Conservation (phyloP, 2,797 vertebrate species). For the Acrossocheilus fasciatus region DNA sequence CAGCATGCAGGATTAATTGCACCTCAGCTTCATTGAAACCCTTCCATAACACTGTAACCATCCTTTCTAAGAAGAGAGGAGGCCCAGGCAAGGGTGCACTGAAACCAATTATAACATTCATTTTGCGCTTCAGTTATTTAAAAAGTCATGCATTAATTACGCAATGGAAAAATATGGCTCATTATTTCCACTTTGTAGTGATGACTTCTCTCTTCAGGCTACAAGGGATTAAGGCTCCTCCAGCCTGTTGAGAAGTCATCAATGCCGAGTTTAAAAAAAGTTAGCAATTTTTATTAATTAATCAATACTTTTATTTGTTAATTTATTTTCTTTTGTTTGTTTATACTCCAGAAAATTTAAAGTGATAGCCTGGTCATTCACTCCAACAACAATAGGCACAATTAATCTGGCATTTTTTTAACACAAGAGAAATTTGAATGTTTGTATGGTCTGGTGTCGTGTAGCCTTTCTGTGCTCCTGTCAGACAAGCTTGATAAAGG, state of each 20-base stretch:
- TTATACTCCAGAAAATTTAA: constrained; percentile 36
- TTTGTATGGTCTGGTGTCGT: neutral
- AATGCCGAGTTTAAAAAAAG: neutral
- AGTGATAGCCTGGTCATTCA: constrained; percentile 11
- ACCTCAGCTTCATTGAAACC: constrained; percentile 50
- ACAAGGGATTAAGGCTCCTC: constrained; percentile 37
- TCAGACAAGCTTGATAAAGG: constrained; percentile 25
- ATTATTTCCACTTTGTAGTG: constrained; percentile 62
- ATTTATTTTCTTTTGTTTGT: constrained; percentile 12
- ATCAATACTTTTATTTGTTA: neutral
- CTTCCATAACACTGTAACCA: constrained; percentile 38
- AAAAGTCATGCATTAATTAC: constrained; percentile 65
- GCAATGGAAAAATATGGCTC: constrained; percentile 65
- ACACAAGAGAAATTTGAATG: neutral
- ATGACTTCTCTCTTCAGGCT: constrained; percentile 59
- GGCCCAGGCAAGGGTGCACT: constrained; percentile 52
- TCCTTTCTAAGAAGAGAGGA: constrained; percentile 42
- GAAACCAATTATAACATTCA: constrained; percentile 64
- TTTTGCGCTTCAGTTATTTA: constrained; percentile 66
- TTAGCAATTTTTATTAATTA: neutral
- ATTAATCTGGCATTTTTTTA: neutral
- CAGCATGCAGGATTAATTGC: constrained; percentile 54
- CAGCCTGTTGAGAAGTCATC: constrained; percentile 38
- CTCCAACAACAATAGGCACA: neutral
- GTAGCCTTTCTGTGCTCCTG: neutral